A percentile compares a stretch with the other conserved stretches of the same genome.
These are phyloP conservation scores for Chrysolophus pictus DNA, from an alignment of 2,797 vertebrate species.

Conservation along the genomic window DNA sequence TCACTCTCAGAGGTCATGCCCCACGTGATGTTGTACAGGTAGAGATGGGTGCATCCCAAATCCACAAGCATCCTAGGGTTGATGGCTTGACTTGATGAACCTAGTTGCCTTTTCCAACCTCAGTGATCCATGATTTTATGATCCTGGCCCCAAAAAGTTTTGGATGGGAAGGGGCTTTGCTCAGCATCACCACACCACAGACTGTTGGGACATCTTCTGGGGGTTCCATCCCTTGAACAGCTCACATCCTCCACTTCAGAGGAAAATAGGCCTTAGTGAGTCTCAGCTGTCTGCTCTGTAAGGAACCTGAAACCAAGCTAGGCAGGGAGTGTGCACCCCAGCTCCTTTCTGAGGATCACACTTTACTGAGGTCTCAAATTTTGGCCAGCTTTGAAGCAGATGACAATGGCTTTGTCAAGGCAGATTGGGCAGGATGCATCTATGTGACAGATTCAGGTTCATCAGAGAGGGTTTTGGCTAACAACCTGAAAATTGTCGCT, in stretches of 20 bases:
- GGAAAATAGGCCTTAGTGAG: neutral
- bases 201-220: neutral
- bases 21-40: neutral
- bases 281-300: conserved; percentile 7
- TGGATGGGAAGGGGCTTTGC: neutral
- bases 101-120: too few relatives aligned
- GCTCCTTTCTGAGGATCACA: too few relatives aligned
- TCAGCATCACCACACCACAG: neutral
- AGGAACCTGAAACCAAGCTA: neutral
- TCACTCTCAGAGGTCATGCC: neutral
- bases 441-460: conserved; percentile 31
- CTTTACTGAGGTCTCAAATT: neutral
- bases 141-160: too few relatives aligned
- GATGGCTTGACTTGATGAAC: too few relatives aligned
- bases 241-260: neutral
- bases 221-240: neutral
- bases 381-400: neutral
- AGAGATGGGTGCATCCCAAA: neutral
- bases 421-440: neutral
- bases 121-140: too few relatives aligned
- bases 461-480: neutral
- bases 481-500: conserved; percentile 11
- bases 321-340: neutral
- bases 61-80: neutral
- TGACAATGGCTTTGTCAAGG: neutral